These are phyloP conservation scores for Ondatra zibethicus DNA, from an alignment of 2,113 vertebrate genomes.

Conservation along the genomic window DNA sequence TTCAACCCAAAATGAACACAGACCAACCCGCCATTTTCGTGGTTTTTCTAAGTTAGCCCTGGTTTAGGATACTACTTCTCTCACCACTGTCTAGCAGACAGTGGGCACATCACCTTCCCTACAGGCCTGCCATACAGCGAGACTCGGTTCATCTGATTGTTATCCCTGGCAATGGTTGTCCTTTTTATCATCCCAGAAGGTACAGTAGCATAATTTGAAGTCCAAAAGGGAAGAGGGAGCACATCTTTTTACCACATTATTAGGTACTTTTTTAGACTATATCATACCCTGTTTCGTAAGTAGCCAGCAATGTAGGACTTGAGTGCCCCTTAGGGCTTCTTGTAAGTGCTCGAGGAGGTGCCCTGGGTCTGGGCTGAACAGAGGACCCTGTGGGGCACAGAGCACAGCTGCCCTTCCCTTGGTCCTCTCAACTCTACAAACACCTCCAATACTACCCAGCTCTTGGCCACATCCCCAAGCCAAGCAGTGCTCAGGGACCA, in stretches of 20 bases:
- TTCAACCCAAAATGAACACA: constrained; percentile 55
- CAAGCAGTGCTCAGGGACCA: neutral
- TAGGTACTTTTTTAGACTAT: neutral
- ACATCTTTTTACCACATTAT: neutral
- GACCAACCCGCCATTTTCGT: constrained; percentile 27
- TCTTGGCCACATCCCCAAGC: neutral
- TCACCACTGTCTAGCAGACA: neutral
- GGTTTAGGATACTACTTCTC: constrained; percentile 24
- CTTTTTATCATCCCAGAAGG: neutral
- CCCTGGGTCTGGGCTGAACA: neutral
- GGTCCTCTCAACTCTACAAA: neutral
- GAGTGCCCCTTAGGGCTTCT: neutral
- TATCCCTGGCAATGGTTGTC: neutral
- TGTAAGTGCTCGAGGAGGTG: neutral
- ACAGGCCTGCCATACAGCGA: neutral
- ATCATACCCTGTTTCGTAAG: neutral
- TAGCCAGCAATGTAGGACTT: too few relatives aligned
- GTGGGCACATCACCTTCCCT: neutral
- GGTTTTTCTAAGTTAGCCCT: neutral
- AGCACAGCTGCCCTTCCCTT: neutral
- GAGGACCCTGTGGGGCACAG: neutral
- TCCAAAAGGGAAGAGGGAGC: neutral
- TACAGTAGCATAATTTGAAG: neutral
- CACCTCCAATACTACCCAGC: neutral
- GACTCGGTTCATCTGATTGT: neutral